These are phyloP conservation scores for Tinea semifulvella DNA, from an alignment of 2,888 invertebrate species.

Conservation along the genomic window DNA sequence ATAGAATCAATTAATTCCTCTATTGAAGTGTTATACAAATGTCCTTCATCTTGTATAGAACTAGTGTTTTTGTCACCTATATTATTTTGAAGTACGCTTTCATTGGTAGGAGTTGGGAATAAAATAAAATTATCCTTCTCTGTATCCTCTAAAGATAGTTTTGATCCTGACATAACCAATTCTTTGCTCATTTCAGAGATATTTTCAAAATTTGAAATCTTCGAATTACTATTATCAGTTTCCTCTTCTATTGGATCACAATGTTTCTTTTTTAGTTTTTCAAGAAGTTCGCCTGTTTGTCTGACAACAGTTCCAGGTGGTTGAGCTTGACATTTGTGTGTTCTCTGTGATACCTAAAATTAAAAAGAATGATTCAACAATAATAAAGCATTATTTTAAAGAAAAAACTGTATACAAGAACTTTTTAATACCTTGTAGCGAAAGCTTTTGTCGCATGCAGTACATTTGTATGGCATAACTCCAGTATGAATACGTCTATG, in stretches of 20 bases:
- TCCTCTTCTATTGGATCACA: slow-evolving; percentile 19
- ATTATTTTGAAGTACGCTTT: neutral
- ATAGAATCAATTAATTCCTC: slow-evolving; percentile 36
- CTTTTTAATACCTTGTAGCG: slow-evolving; percentile 74
- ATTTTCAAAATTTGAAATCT: slow-evolving; percentile 25
- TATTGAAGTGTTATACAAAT: neutral
- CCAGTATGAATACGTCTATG: slow-evolving; percentile 87
- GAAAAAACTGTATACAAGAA: neutral
- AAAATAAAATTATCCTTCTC: slow-evolving; percentile 52
- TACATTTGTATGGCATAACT: slow-evolving; percentile 86
- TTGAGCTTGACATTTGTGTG: slow-evolving; percentile 79
- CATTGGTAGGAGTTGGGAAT: slow-evolving; percentile 21
- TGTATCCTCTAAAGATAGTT: slow-evolving; percentile 56
- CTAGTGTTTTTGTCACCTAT: neutral
- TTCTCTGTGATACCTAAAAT: slow-evolving; percentile 78
- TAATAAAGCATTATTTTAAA: neutral
- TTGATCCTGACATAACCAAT: slow-evolving; percentile 50
- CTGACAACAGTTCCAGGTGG: slow-evolving; percentile 67
- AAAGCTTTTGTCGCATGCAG: slow-evolving; percentile 81
- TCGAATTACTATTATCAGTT: slow-evolving; percentile 19
- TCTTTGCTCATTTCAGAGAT: slow-evolving; percentile 52
- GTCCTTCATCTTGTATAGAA: neutral
- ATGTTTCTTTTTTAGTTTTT: slow-evolving; percentile 56
- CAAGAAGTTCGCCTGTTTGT: slow-evolving; percentile 53
- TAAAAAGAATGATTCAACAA: slow-evolving; percentile 11